Base-by-base conservation (phyloP, 2,797 vertebrate species). In the Muraenolepis orangiensis region DNA sequence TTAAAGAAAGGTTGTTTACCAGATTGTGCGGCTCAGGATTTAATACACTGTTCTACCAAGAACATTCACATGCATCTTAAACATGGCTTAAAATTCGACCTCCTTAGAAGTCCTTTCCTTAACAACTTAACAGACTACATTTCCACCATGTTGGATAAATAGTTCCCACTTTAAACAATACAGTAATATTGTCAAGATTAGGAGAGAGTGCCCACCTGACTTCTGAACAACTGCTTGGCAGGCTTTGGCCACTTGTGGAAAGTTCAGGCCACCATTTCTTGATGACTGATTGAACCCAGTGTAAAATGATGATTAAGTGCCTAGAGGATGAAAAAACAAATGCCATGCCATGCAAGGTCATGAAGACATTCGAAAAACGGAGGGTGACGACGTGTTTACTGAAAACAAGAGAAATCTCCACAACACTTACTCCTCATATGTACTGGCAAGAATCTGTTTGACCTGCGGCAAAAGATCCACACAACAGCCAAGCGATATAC, bases 211-310 rank as follows among this genome's bases (percentile, higher is more conserved):
- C 95, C 86, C 87, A 99, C 97, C 94, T 94, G 90, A 97, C 95
- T 74, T 95, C 93, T 87, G 91, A 90, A 87, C 81, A 85, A 85
- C 87, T 88, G 85, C 91, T 91, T 81, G 66, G 89, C 85, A 92
- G 85, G 86, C 91, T 94, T 91, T 95, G 96, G 84, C 92, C 92
- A 84, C 93, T 95, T 82, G 93, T 91, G 77, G 95, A 97, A 20
- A 99, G 92, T 85, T 98, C 96, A 87, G 95, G 93, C 97, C 96
- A 98, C 98, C 97, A 99, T 80, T 95, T 96, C 91, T 92, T 97
- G 90, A 99, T 94, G 89, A 98, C 92, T 80, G 97, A 95, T 75
- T 96, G 96, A 89, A 99, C 93, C 98, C 97, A 98, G 92, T 96
- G 97, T 92, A 99, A 95, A 92, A 95, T 96, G 90, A 97, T 96